Base-by-base conservation (phyloP, 2,888 invertebrate species). In the Anthoptus insignis region DNA sequence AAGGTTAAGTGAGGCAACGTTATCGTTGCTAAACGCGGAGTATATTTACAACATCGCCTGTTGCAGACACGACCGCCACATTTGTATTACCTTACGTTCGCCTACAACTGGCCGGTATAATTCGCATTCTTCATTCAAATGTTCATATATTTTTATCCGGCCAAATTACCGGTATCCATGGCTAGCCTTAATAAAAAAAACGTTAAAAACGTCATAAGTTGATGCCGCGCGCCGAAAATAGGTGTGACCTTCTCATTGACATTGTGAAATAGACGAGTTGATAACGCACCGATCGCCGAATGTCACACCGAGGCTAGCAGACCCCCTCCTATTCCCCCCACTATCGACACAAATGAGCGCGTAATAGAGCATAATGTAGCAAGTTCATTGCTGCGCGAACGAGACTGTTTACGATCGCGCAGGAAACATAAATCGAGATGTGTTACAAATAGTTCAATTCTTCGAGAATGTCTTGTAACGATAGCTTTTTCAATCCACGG, bases 221-320 rank as follows among this genome's bases (percentile, higher is more conserved):
- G 83, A 81, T 80, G 79, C 78, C 80, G 81, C 81, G 80, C 63
- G 56, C 85, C 89, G 81, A 90, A 91, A 90, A 91, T 89, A 90
- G 84, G 83, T 80, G 86, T 88, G 92, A 91, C 93, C 93, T 93
- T 93, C 92, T 93, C 92, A 92, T 93, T 93, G 93, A 93, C 93
- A 93, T 93, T 93, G 93, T 93, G 92, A 90, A 93, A 93, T 92
- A 91, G 89, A 88, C 87, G 83, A 86, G 84, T 85, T 92, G 92
- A 92, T 92, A 91, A 91, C 89, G 81, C 84, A 79, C 81, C 85
- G 90, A 91, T 86, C 89, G 84, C 83, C 89, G 91, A 92, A 92
- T 91, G 92, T 91, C 92, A 91, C 79, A 79, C 77, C 91, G 89
- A 91, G 90, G 90, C 89, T 89, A 87, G 83, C 79, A 81, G 83